Evolutionary conservation across 1,140 invertebrate species (phyloP).

Genomic region (Bilobella aurantiaca): DNA sequence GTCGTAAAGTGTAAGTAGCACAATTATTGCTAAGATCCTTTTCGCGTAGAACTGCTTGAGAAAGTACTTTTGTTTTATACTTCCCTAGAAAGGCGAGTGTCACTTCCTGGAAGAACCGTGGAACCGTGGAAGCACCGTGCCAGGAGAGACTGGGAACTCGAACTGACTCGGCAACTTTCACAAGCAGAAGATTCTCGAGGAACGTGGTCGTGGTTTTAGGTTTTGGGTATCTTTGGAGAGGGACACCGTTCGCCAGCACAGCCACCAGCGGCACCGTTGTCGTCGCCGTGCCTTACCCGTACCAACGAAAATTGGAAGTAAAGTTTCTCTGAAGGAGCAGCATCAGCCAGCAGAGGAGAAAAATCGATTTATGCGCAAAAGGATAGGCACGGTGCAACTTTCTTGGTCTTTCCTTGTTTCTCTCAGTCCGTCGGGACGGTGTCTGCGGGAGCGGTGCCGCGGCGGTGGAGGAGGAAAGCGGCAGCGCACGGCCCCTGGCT

Average conservation of each 20-base stretch:
- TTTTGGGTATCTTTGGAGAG: not conserved
- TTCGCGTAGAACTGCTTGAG: too few relatives aligned
- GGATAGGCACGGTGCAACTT: not conserved
- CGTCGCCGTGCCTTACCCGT: not conserved
- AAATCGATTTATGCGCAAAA: slow-evolving; percentile 36
- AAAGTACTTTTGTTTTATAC: not conserved
- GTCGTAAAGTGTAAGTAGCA: too few relatives aligned
- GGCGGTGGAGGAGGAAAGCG: too few relatives aligned
- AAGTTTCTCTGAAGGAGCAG: not conserved
- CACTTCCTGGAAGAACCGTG: slow-evolving; percentile 4
- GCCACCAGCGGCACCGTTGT: not conserved
- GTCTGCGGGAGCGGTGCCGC: too few relatives aligned
- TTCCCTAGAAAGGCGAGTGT: not conserved
- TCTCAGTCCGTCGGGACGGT: not conserved
- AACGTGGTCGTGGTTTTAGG: too few relatives aligned
- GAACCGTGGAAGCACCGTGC: not conserved
- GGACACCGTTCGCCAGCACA: not conserved
- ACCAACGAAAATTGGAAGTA: not conserved
- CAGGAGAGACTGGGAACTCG: not conserved
- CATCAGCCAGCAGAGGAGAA: not conserved
- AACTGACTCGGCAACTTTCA: not conserved
- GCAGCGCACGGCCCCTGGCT: not conserved
- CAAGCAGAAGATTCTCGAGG: not conserved
- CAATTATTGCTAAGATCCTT: too few relatives aligned
- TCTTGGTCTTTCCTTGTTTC: not conserved